Base-by-base conservation (phyloP, 2,888 invertebrate genomes). In the Callinectes sapidus region DNA sequence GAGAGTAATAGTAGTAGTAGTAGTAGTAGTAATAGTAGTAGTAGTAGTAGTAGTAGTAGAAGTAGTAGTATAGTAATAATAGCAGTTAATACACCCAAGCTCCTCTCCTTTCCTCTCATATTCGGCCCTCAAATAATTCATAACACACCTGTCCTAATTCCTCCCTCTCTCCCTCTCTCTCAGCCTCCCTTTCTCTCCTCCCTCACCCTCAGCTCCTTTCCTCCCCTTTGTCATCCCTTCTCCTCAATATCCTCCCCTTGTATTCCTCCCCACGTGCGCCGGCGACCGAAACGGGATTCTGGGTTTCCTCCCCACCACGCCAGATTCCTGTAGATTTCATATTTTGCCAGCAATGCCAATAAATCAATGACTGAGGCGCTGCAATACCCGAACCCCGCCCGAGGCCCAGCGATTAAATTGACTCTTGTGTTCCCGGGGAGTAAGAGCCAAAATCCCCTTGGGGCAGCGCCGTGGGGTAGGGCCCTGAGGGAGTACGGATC, bases 291-390 rank as follows among this genome's bases (percentile, higher is more conserved):
- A 81, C 39, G 28, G 90, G 39, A 71, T 23, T 71, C 61, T 71
- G 28, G 35, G 16, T 35, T 32, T 16, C n/a, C 86, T 86, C 32
- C 92, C 90, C 86, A 89, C 87, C 42, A 23, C 86, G 89, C 87
- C 90, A 90, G 92, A 92, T 92, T 92, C 92, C 92, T 92, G 92
- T 92, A 92, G 92, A 92, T 92, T 92, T 92, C 92, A 92, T 92
- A 92, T 92, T 92, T 92, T 92, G 92, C 90, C 88, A 90, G 92
- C 92, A 92, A 92, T 92, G 90, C 92, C 92, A 92, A 92, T 92
- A 92, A 92, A 92, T 92, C 92, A 92, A 92, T 92, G 90, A 90
- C 92, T 88, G 92, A 92, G 92, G 92, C 71, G 92, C 87, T 88
- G 92, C 92, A 92, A 90, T 92, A 92, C 90, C 92, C 89, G 92